Percentiles rank a stretch among this genome's conserved stretches.
These are phyloP conservation scores for Phortica variegata DNA, from an alignment of 1,140 invertebrate genomes.

Conservation along the genomic window DNA sequence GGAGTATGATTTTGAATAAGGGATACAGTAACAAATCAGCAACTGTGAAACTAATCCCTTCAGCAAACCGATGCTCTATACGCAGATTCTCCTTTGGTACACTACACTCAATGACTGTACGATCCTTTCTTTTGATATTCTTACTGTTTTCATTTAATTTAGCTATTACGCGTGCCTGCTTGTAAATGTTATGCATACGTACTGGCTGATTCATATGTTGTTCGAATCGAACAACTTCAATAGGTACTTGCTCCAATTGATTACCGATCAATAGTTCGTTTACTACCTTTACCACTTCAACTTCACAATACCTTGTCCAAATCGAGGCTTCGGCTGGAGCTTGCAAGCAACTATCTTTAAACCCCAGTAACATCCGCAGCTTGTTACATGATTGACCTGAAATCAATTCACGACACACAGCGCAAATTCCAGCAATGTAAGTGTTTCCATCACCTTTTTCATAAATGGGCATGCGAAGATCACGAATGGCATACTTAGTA, in stretches of 20 bases:
- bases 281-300: slow-evolving; percentile 64
- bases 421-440: slow-evolving; percentile 66
- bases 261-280: slow-evolving; percentile 22
- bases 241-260: slow-evolving; percentile 58
- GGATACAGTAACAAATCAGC: slow-evolving; percentile 82
- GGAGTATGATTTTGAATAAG: slow-evolving; percentile 68
- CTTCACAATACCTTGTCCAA: slow-evolving; percentile 92
- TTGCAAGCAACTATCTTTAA: slow-evolving; percentile 74
- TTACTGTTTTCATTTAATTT: slow-evolving; percentile 27
- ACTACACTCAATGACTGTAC: slow-evolving; percentile 48
- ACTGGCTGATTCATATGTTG: slow-evolving; percentile 82
- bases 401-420: slow-evolving; percentile 68
- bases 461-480: slow-evolving; percentile 43
- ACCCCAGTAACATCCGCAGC: slow-evolving; percentile 68
- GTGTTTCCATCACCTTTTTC: slow-evolving; percentile 61
- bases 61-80: slow-evolving; percentile 74
- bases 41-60: slow-evolving; percentile 79
- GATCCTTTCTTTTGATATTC: slow-evolving; percentile 32
- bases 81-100: slow-evolving; percentile 61
- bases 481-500: slow-evolving; percentile 27
- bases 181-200: slow-evolving; percentile 83
- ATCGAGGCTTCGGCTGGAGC: slow-evolving; percentile 82
- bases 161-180: slow-evolving; percentile 63
- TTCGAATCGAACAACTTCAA: slow-evolving; percentile 75
- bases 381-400: slow-evolving; percentile 39